These are phyloP conservation scores for Slavum lentiscoides DNA, from an alignment of 2,888 invertebrate species.

Conservation along the genomic window DNA sequence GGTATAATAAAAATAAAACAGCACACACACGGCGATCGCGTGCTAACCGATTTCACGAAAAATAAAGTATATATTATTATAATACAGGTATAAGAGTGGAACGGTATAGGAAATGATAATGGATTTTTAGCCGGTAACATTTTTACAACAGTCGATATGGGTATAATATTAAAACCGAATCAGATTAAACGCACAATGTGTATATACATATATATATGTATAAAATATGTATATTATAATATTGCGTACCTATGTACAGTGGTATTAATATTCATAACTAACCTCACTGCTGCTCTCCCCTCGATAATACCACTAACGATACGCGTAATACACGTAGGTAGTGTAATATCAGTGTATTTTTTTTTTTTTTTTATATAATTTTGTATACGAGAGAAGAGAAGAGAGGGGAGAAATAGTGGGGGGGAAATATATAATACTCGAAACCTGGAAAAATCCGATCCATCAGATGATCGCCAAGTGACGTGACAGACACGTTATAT, in stretches of 20 bases:
- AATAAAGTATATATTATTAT: not conserved
- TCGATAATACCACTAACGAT: not conserved
- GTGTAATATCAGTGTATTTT: too few relatives aligned
- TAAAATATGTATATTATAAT: not conserved
- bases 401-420: too few relatives aligned
- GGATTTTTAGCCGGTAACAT: conserved; percentile 18
- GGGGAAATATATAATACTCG: not conserved
- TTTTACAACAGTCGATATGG: not conserved
- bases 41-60: conserved; percentile 19
- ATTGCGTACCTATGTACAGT: not conserved
- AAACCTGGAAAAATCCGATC: conserved; percentile 26
- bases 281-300: not conserved
- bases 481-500: conserved; percentile 13
- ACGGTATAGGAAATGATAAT: conserved; percentile 12
- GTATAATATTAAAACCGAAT: conserved; percentile 18
- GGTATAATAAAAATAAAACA: conserved; percentile 9
- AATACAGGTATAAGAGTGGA: not conserved
- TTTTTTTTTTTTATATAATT: too few relatives aligned
- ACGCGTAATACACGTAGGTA: too few relatives aligned
- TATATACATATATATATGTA: not conserved
- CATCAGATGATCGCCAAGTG: conserved; percentile 29
- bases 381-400: too few relatives aligned
- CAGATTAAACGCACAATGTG: conserved; percentile 17
- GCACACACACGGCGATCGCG: not conserved
- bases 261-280: conserved; percentile 25